A percentile compares a stretch with the other conserved stretches of the same genome.
phyloP scores from a whole-genome alignment of 2,113 vertebrate species.

The Trematomus loennbergii region DNA sequence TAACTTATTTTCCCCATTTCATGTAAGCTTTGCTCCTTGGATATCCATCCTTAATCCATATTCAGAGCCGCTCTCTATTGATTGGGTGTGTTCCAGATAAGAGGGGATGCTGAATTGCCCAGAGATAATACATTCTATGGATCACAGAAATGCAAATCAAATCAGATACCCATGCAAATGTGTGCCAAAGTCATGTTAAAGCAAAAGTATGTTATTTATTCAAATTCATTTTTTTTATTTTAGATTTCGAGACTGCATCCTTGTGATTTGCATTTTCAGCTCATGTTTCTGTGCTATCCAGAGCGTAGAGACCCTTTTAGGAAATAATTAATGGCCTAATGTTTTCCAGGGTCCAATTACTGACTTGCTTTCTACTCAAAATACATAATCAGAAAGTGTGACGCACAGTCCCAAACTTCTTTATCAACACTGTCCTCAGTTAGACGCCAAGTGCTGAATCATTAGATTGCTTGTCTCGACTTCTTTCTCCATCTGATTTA shows the following conservation, averaged over 20 bases:
- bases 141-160: constrained; percentile 82
- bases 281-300: constrained; percentile 37
- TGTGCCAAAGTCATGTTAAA: constrained; percentile 74
- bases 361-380: constrained; percentile 52
- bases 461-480: constrained; percentile 17
- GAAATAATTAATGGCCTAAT: constrained; percentile 67
- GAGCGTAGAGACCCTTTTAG: constrained; percentile 45
- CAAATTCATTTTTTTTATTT: constrained; percentile 48
- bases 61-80: constrained; percentile 79
- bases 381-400: constrained; percentile 56
- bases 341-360: constrained; percentile 68
- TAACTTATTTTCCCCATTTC: constrained; percentile 38
- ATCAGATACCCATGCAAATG: constrained; percentile 80
- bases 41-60: constrained; percentile 79
- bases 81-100: constrained; percentile 81
- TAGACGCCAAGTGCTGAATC: constrained; percentile 32
- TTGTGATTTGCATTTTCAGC: constrained; percentile 66
- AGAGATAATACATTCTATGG: constrained; percentile 79
- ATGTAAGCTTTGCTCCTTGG: constrained; percentile 55
- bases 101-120: constrained; percentile 74
- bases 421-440: constrained; percentile 33
- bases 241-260: constrained; percentile 39
- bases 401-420: constrained; percentile 39
- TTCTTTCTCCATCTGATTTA: constrained; percentile 5
- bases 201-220: constrained; percentile 70